Evolutionary conservation across 2,113 vertebrate genomes (phyloP).

Genomic region (Leucoraja erinaceus): DNA sequence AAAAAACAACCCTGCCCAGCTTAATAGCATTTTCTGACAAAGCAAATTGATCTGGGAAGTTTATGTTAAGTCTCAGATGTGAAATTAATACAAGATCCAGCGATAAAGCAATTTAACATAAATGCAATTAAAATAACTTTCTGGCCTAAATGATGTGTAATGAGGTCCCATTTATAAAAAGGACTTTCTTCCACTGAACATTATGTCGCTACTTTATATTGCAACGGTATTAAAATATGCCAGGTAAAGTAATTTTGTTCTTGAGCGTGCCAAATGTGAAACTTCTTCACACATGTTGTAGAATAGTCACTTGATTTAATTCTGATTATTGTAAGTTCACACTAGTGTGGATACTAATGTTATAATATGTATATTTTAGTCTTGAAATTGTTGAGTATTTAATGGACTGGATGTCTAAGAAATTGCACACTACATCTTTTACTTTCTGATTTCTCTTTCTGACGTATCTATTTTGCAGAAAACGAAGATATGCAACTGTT

Average conservation of each 20-base stretch:
- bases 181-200: background rate
- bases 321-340: background rate
- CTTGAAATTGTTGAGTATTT: background rate
- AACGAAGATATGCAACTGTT: background rate
- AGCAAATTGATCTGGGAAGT: slow-evolving; percentile 14
- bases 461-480: background rate
- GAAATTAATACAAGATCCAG: background rate
- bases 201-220: background rate
- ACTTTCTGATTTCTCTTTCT: background rate
- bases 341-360: background rate
- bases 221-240: background rate
- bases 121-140: background rate
- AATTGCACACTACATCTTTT: background rate
- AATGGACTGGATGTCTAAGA: background rate
- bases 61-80: background rate
- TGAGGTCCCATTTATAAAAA: background rate
- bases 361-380: background rate
- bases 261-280: background rate
- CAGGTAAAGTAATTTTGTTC: background rate
- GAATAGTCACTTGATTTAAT: background rate
- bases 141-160: background rate
- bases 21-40: slow-evolving; percentile 12
- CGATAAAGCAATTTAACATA: background rate
- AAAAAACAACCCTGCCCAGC: background rate
- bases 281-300: background rate